phyloP scores from a whole-genome alignment of 2,797 vertebrate genomes.

The Megalops cyprinoides region DNA sequence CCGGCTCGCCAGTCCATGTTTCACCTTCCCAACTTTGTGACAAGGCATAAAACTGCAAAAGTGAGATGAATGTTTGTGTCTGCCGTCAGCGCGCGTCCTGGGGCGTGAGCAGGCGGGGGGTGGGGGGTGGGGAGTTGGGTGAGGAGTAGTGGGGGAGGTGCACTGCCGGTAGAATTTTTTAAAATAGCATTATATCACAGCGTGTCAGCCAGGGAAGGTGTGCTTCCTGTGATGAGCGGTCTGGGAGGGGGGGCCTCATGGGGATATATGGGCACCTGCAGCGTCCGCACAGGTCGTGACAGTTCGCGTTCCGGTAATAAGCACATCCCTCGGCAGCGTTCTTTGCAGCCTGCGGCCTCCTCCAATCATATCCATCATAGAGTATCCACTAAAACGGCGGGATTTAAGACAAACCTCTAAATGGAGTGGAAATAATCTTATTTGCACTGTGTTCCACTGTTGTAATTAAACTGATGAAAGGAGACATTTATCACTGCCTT shows the following conservation, averaged over 20 bases:
- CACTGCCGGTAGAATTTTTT: background rate
- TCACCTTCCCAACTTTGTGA: slow-evolving; percentile 42
- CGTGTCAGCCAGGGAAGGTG: background rate
- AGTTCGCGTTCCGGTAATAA: background rate
- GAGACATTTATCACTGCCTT: slow-evolving; percentile 41
- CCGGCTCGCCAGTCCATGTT: slow-evolving; percentile 33
- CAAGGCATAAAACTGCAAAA: slow-evolving; percentile 33
- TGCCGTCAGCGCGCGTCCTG: slow-evolving; percentile 37
- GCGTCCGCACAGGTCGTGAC: background rate
- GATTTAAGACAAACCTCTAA: slow-evolving; percentile 39
- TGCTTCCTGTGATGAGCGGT: background rate
- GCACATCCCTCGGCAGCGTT: background rate
- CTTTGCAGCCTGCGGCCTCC: background rate
- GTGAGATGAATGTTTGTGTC: slow-evolving; percentile 49
- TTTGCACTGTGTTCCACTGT: slow-evolving; percentile 35
- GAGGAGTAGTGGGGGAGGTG: slow-evolving; percentile 25
- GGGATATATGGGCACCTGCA: slow-evolving; percentile 50
- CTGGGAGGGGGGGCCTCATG: slow-evolving; percentile 38
- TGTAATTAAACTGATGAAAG: slow-evolving; percentile 50
- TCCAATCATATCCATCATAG: slow-evolving; percentile 18
- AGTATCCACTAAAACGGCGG: slow-evolving; percentile 9
- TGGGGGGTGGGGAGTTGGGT: slow-evolving; percentile 24
- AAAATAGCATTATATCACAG: background rate
- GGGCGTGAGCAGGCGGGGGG: background rate
- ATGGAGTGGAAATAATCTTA: slow-evolving; percentile 46